Conservation (phyloP, 2,888 invertebrate genomes). For the Oscheius sp. region DNA sequence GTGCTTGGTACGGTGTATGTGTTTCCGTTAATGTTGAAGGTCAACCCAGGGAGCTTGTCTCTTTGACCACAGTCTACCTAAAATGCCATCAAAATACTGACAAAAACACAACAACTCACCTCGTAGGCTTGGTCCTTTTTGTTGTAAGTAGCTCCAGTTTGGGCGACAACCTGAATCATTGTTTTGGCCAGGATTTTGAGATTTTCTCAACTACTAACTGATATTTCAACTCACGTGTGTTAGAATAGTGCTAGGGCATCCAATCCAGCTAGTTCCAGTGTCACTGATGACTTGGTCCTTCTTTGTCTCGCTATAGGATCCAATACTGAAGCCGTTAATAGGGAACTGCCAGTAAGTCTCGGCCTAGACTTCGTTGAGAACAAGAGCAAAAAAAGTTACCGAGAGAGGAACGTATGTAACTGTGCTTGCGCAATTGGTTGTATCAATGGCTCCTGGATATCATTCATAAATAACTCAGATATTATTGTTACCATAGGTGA, state of each 20-base stretch:
- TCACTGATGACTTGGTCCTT: conserved; percentile 58
- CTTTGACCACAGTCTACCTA: conserved; percentile 52
- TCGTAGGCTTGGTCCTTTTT: conserved; percentile 48
- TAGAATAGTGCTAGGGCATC: conserved; percentile 47
- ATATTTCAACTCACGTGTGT: conserved; percentile 17
- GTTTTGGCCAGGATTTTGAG: no score
- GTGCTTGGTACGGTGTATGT: conserved; percentile 53
- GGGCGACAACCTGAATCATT: conserved; percentile 45
- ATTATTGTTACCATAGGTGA: conserved; percentile 57
- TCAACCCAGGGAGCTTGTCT: conserved; percentile 45
- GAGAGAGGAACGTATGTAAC: conserved; percentile 59
- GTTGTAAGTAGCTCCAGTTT: conserved; percentile 51
- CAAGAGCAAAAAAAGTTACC: no score
- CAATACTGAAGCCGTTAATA: conserved; percentile 51
- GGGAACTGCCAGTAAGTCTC: conserved; percentile 66
- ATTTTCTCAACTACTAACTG: not conserved
- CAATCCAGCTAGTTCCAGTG: conserved; percentile 63
- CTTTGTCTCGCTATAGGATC: conserved; percentile 43
- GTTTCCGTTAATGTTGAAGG: conserved; percentile 57
- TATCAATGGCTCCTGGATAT: conserved; percentile 62
- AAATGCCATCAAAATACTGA: no score
- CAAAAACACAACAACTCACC: no score
- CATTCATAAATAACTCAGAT: no score
- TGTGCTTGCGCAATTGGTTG: conserved; percentile 55
- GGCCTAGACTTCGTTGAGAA: no score